Base-by-base conservation (phyloP, 2,888 invertebrate species). In the Julus scandinavius region DNA sequence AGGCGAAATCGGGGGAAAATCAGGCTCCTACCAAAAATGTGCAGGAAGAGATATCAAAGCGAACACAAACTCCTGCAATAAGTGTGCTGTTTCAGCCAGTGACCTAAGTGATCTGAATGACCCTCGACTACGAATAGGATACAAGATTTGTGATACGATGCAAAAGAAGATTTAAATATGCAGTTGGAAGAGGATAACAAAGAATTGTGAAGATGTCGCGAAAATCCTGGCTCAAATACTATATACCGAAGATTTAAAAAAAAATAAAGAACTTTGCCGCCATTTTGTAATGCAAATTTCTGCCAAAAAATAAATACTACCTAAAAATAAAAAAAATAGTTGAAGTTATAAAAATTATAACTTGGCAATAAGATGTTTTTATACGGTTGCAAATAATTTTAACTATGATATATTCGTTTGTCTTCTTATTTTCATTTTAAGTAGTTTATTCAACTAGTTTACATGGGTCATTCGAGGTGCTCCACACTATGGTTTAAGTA, bases 281-380 rank as follows among this genome's bases (percentile, higher is more conserved):
- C 72, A 72, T 72, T 72, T 72, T 72, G 72, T 72, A 72, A 29
- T 72, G 72, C 72, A 72, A 72, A 72, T 72, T 72, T 72, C 72
- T 72, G 72, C 72, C 72, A 72, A 72, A 72, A 58, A 72, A 72
- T 72, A 72, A 72, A 72, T 29, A 72, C 20, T 29, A 72, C 72
- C 20, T 72, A 58, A 11, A 58, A 49, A 49, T 1, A 11, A 49
- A 49, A 49, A 63, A 72, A 72, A 72, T 72, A 72, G 72, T 72
- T 72, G 72, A 72, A 72, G 72, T 72, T 72, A 29, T 29, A 72
- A 72, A 72, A 72, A 72, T 72, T 72, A 72, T 72, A 72, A 72
- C 72, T 72, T 72, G 72, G 72, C 72, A 72, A 72, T 72, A 72
- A 72, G 72, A 72, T 72, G 72, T 72, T 72, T 72, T 72, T 72